phyloP scores from a whole-genome alignment of 35 echinoderm and acorn worm genomes.

The Ophiothrix spiculata region DNA sequence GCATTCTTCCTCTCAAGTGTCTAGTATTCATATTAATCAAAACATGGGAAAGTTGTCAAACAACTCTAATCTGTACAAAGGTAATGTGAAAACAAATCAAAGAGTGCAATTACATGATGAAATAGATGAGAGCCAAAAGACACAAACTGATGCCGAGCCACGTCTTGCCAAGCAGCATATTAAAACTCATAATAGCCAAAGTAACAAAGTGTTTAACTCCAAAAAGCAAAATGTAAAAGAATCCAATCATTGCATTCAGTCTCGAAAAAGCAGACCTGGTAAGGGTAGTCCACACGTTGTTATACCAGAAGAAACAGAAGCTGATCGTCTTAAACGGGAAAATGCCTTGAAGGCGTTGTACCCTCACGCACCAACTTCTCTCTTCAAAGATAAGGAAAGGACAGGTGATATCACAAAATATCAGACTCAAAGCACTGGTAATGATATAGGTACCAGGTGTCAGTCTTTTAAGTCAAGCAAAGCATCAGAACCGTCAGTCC shows the following conservation, averaged over 20 bases:
- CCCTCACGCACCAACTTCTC: neutral
- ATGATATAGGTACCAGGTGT: neutral
- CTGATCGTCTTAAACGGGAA: neutral
- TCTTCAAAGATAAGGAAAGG: too few relatives aligned
- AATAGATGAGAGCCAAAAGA: too few relatives aligned
- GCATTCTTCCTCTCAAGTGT: too few relatives aligned
- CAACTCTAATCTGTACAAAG: too few relatives aligned
- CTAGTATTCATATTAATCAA: too few relatives aligned
- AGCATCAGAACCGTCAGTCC: neutral
- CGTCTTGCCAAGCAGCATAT: too few relatives aligned
- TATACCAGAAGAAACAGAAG: neutral
- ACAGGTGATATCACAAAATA: too few relatives aligned
- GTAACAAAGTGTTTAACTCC: neutral
- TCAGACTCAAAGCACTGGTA: too few relatives aligned
- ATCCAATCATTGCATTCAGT: neutral
- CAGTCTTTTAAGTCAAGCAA: neutral
- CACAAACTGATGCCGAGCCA: too few relatives aligned
- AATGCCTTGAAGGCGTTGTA: neutral
- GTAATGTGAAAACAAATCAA: too few relatives aligned
- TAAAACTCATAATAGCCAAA: neutral
- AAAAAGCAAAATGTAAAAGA: neutral
- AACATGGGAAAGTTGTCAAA: too few relatives aligned
- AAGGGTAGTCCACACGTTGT: neutral
- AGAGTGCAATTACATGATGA: too few relatives aligned
- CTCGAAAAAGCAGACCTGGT: neutral